Base-by-base conservation (phyloP, 2,113 vertebrate genomes). In the Aphyosemion australe region DNA sequence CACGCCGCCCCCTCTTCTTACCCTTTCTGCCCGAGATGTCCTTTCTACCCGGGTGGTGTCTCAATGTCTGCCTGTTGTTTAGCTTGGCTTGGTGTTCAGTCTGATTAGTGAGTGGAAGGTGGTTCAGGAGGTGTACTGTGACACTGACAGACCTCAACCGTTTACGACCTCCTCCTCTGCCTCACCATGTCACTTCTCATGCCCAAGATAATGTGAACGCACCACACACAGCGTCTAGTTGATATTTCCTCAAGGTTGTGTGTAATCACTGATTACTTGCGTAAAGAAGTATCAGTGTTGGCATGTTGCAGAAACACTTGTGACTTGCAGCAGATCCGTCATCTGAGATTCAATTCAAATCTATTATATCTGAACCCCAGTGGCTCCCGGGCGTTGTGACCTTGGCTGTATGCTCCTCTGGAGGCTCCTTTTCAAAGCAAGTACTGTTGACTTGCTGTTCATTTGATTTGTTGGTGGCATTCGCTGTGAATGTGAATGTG, bases 391-490 rank as follows among this genome's bases (percentile, higher is more conserved):
- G 79, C 79, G n/a, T 65, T 59, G 46, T 72, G 83, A 87, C 87
- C 85, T 90, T 90, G 87, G 64, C 56, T 72, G 12, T 48, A 76
- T 8, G 66, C 45, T 77, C 55, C 74, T 86, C 84, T 46, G 19
- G 74, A 77, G 74, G 79, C 68, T 79, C 64, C 73, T 56, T 81
- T 84, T 91, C 79, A 86, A 84, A 87, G 76, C 69, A 85, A 87
- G 65, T 74, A 26, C 73, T 80, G 78, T 86, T 88, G 85, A 87
- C 84, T 83, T 75, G 78, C 72, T 81, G 83, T 78, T 86, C 74
- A 72, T 87, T 89, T 89, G 83, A 86, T 87, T 88, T 83, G 84
- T 83, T 67, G 78, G 20, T 74, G 80, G 68, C 79, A 41, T 85
- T 83, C 72, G 78, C 71, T 48, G 61, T 74, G 81, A 82, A 83